Base-by-base conservation (phyloP, 2,888 invertebrate genomes). In the Creontiades dilutus region DNA sequence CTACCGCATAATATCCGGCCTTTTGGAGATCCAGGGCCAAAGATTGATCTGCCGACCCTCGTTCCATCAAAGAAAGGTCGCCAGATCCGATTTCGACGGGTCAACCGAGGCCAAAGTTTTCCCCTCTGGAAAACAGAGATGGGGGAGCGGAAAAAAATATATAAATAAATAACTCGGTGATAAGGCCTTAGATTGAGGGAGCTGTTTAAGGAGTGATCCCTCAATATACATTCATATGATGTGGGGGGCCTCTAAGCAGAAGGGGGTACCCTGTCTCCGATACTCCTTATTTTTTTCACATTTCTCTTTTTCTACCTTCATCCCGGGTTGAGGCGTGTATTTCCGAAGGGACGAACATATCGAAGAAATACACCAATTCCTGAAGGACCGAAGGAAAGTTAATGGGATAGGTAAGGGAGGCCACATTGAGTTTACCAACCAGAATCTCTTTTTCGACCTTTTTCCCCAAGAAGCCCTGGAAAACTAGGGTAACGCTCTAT, bases 191-290 rank as follows among this genome's bases (percentile, higher is more conserved):
- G 23, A 27, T 12, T 23, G 13, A 27, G 68, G 27, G 68, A 68
- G 68, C 23, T 23, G 68, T 68, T 68, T 68, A 68, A 68, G 68
- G 68, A 23, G 68, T 68, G 68, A 68, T 68, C 23, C 68, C 68
- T 19, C 68, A 68, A 68, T 68, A 68, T 68, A 68, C 68, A 68
- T 68, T 68, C 68, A 23, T 68, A 68, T 68, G 68, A 68, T 68
- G 19, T 68, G 23, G 68, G 23, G 68, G 23, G 37, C 12, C 57
- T 57, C 57, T 57, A n/a, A 16, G 57, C 7, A 57, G 57, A 19
- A 48, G 48, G 68, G 61, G 68, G 23, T 68, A 68, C 23, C 68
- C 68, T 12, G 23, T 12, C 68, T 19, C 23, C 5, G 23, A 23
- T 68, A 68, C 68, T 57, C n/a, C n/a, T 7, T n/a, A n/a, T 16